These are phyloP conservation scores for Oxystoma pomonae DNA, from an alignment of 2,888 invertebrate genomes.

Conservation along the genomic window DNA sequence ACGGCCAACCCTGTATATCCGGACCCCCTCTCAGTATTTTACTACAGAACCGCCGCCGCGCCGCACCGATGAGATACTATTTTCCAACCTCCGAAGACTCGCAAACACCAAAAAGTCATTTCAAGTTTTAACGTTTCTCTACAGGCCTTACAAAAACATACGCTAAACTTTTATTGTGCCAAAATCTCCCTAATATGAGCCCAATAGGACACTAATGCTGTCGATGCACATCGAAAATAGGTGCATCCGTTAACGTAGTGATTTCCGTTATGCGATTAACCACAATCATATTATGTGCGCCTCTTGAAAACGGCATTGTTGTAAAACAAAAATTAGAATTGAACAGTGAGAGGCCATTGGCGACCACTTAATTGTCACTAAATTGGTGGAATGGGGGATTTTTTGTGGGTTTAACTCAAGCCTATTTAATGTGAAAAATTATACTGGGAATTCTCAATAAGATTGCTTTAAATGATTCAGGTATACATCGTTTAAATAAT, in stretches of 20 bases:
- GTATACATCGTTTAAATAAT: too few species aligned
- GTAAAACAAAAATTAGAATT: conserved; percentile 34
- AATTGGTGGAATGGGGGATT: background rate
- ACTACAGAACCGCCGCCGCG: too few species aligned
- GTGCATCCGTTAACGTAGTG: conserved; percentile 37
- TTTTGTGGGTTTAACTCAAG: background rate
- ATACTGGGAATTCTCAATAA: too few species aligned
- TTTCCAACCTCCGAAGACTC: too few species aligned
- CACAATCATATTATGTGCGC: conserved; percentile 46
- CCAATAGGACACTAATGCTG: conserved; percentile 14
- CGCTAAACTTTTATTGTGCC: background rate
- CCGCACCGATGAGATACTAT: too few species aligned
- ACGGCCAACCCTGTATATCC: too few species aligned
- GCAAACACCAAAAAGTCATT: too few species aligned
- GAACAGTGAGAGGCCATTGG: conserved; percentile 13
- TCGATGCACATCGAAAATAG: conserved; percentile 44
- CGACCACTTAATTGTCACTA: conserved; percentile 1
- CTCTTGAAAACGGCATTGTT: conserved; percentile 31
- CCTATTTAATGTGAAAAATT: too few species aligned
- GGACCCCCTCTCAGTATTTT: too few species aligned
- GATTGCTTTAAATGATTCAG: too few species aligned
- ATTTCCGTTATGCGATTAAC: conserved; percentile 47
- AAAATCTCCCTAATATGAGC: background rate
- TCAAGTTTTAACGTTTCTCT: too few species aligned
- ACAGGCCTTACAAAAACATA: too few species aligned